Conservation (phyloP, 1,140 invertebrate species). For the Pentalonia nigronervosa region DNA sequence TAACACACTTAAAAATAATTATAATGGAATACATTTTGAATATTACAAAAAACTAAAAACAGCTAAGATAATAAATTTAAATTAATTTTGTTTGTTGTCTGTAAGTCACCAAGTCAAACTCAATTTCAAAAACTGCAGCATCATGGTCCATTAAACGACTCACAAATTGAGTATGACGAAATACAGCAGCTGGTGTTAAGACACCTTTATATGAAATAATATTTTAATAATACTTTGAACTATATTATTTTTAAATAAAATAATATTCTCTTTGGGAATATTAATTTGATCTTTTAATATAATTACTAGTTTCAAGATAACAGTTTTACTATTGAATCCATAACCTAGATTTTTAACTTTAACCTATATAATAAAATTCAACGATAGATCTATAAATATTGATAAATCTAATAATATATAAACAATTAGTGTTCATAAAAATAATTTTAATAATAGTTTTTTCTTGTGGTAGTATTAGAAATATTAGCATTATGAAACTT, state of each 20-base stretch:
- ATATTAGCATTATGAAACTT: neutral
- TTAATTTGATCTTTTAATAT: conserved; percentile 73
- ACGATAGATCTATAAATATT: neutral
- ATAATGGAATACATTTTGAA: neutral
- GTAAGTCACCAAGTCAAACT: neutral
- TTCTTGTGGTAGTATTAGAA: neutral
- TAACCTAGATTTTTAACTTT: conserved; percentile 80
- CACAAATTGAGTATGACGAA: neutral
- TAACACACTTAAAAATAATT: neutral
- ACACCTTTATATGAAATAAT: conserved; percentile 10
- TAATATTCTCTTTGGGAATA: neutral
- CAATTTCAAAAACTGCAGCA: conserved; percentile 14
- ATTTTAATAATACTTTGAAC: neutral
- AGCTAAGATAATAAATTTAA: neutral
- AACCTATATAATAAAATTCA: conserved; percentile 63
- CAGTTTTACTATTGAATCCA: conserved; percentile 76
- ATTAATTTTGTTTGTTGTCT: neutral
- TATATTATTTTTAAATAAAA: neutral
- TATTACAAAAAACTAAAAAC: neutral
- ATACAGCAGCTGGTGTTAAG: conserved; percentile 7
- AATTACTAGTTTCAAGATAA: conserved; percentile 77
- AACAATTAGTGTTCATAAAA: neutral
- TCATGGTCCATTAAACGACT: neutral
- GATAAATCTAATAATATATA: neutral
- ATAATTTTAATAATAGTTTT: neutral